phyloP scores from a whole-genome alignment of 2,113 vertebrate species.

The Eolophus roseicapilla region DNA sequence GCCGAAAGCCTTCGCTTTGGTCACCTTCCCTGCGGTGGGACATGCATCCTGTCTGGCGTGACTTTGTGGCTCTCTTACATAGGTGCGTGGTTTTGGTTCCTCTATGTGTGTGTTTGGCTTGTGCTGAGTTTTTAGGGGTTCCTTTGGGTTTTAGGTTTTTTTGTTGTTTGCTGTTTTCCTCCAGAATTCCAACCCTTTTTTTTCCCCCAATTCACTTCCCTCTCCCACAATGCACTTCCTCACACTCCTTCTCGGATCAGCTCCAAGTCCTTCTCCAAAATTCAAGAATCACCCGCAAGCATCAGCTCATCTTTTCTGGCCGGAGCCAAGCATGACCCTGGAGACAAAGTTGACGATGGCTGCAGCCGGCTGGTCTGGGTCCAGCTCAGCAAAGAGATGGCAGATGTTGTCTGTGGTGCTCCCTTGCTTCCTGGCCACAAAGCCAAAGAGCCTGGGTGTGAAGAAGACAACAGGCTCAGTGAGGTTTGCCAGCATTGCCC shows the following conservation, averaged over 20 bases:
- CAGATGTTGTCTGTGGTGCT: constrained; percentile 98
- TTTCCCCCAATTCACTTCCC: constrained; percentile 72
- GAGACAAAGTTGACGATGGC: constrained; percentile 98
- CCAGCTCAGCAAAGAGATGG: constrained; percentile 96
- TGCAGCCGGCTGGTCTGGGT: constrained; percentile 90
- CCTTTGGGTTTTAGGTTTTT: not conserved
- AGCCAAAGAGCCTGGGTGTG: constrained; percentile 89
- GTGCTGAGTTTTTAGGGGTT: constrained; percentile 41
- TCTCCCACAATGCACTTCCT: constrained; percentile 86
- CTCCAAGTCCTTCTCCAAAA: constrained; percentile 85
- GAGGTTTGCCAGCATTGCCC: not conserved
- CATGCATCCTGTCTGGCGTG: constrained; percentile 46
- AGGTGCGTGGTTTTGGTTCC: constrained; percentile 65
- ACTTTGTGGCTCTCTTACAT: constrained; percentile 37
- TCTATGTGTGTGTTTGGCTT: constrained; percentile 47
- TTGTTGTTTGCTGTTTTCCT: constrained; percentile 54
- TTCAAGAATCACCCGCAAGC: constrained; percentile 68
- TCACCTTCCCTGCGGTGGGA: constrained; percentile 62
- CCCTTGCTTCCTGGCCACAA: constrained; percentile 96
- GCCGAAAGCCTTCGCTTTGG: constrained; percentile 75
- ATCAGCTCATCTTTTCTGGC: constrained; percentile 89
- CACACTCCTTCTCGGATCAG: constrained; percentile 79
- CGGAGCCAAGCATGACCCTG: constrained; percentile 86
- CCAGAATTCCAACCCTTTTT: constrained; percentile 42
- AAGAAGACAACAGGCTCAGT: not conserved